These are phyloP conservation scores for Metopolophium dirhodum DNA, from an alignment of 1,140 invertebrate species.

Conservation along the genomic window DNA sequence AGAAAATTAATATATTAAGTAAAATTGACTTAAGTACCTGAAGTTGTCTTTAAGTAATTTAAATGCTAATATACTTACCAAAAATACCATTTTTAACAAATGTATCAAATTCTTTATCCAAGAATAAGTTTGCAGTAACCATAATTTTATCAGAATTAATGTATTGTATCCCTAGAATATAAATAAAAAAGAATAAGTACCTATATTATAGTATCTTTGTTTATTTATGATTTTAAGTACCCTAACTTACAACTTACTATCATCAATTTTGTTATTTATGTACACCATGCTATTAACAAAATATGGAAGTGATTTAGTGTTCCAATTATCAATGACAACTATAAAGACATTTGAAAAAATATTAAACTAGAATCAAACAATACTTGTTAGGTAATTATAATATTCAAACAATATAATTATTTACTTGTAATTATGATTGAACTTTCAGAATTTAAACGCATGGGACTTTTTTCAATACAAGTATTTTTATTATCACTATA, in stretches of 20 bases:
- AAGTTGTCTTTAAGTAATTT: not conserved
- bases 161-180: constrained; percentile 30
- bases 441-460: not conserved
- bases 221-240: not conserved
- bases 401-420: not conserved
- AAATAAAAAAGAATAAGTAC: not conserved
- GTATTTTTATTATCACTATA: not conserved
- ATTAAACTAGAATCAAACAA: not conserved
- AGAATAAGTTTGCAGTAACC: constrained; percentile 13
- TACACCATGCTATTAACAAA: constrained; percentile 10
- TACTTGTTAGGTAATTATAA: not conserved
- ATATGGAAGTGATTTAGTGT: constrained; percentile 36
- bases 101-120: constrained; percentile 34
- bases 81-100: constrained; percentile 46
- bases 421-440: constrained; percentile 29
- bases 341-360: not conserved
- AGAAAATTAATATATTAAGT: too few relatives aligned
- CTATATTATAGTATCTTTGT: not conserved
- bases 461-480: not conserved
- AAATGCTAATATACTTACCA: not conserved
- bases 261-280: not conserved
- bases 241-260: not conserved
- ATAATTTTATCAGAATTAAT: constrained; percentile 13
- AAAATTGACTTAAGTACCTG: not conserved
- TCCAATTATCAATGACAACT: constrained; percentile 40